These are phyloP conservation scores for Cryptocephalus moraei DNA, from an alignment of 2,888 invertebrate genomes.

Conservation along the genomic window DNA sequence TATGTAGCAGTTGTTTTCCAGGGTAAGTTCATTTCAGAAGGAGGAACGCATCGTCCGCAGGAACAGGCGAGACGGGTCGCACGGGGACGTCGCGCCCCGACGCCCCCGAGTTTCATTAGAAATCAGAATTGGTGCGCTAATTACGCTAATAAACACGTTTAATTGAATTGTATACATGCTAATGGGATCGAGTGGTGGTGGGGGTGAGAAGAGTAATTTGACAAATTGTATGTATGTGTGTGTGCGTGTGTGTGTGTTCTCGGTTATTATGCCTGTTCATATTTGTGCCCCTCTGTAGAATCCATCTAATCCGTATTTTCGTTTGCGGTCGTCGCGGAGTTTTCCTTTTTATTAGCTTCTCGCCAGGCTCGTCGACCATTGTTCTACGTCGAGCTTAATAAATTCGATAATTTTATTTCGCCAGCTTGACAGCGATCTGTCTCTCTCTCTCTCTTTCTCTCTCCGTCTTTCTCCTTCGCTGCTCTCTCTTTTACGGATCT, in stretches of 20 bases:
- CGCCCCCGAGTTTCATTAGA: no score
- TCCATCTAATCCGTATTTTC: no score
- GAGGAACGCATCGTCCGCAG: constrained; percentile 1
- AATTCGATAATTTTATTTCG: background rate
- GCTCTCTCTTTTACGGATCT: no score
- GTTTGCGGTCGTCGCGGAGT: no score
- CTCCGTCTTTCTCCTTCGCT: no score
- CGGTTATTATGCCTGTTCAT: no score
- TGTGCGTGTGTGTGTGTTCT: constrained; percentile 10
- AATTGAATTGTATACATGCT: constrained; percentile 32
- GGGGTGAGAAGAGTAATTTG: constrained; percentile 29
- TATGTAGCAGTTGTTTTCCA: constrained; percentile 27
- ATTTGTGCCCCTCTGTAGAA: no score
- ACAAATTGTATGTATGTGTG: constrained; percentile 22
- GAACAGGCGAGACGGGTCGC: background rate
- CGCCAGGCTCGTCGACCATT: no score
- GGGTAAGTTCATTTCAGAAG: background rate
- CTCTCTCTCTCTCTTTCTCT: no score
- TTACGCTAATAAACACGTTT: constrained; percentile 29
- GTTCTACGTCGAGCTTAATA: background rate
- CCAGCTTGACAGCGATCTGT: background rate
- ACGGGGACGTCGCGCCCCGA: no score
- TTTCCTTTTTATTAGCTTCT: no score
- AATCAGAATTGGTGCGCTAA: constrained; percentile 15
- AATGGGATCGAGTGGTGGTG: constrained; percentile 14